phyloP scores from a whole-genome alignment of 2,797 vertebrate species.

The Falco columbarius region DNA sequence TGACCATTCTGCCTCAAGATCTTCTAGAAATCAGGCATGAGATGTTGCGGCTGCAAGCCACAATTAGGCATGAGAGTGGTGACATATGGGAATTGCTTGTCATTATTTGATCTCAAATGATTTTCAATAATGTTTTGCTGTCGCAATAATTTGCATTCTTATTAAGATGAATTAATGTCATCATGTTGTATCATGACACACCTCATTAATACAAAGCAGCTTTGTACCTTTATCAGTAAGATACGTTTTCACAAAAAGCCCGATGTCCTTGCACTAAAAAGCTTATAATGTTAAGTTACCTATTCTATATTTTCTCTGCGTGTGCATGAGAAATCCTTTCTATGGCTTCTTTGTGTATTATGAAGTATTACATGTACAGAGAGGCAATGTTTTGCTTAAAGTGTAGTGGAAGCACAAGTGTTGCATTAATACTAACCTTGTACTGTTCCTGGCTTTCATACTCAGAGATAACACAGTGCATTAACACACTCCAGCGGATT shows the following conservation, averaged over 20 bases:
- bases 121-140: background rate
- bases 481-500: background rate
- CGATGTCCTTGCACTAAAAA: background rate
- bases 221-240: background rate
- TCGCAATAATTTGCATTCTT: constrained; percentile 4
- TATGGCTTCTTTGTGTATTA: background rate
- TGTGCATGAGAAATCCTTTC: background rate
- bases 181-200: background rate
- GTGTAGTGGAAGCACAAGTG: background rate
- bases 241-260: background rate
- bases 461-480: background rate
- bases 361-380: background rate
- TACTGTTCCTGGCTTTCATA: background rate
- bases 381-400: background rate
- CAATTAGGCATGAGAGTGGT: background rate
- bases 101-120: background rate
- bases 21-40: background rate
- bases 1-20: background rate
- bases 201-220: background rate
- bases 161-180: constrained; percentile 45
- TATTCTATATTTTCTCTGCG: background rate
- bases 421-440: background rate
- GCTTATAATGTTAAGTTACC: background rate
- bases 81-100: background rate
- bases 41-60: background rate